Percentiles rank a stretch among this genome's conserved stretches.
These are phyloP conservation scores for Dilophus febrilis DNA, from an alignment of 2,888 invertebrate species.

Conservation along the genomic window DNA sequence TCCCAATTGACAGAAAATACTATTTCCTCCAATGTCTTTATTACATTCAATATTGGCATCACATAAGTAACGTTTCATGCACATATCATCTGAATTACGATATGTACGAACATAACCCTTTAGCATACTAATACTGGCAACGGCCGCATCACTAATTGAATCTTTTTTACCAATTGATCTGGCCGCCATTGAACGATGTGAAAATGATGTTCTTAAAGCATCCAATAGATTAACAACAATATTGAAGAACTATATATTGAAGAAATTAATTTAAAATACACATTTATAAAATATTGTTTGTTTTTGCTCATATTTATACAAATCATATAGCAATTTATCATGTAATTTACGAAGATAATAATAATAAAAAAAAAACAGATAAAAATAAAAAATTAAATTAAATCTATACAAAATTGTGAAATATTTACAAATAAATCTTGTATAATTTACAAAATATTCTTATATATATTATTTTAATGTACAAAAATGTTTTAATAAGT, in stretches of 20 bases:
- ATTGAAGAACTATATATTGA: slow-evolving; percentile 57
- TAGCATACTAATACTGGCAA: slow-evolving; percentile 74
- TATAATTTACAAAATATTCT: too few relatives aligned
- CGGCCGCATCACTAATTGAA: slow-evolving; percentile 75
- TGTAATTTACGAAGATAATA: too few relatives aligned
- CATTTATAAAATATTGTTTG: too few relatives aligned
- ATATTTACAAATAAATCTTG: not conserved
- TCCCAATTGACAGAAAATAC: slow-evolving; percentile 83
- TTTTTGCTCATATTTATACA: too few relatives aligned
- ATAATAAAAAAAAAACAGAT: too few relatives aligned
- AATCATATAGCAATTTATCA: too few relatives aligned
- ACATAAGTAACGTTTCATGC: slow-evolving; percentile 76
- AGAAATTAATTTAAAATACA: too few relatives aligned
- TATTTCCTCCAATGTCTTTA: slow-evolving; percentile 59
- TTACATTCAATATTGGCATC: slow-evolving; percentile 80
- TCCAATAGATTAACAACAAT: slow-evolving; percentile 82
- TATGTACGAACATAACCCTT: slow-evolving; percentile 77
- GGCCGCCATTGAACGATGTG: slow-evolving; percentile 72
- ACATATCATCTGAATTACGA: slow-evolving; percentile 59
- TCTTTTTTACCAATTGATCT: slow-evolving; percentile 73
- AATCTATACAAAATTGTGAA: not conserved
- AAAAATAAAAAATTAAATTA: not conserved
- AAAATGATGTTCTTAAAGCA: slow-evolving; percentile 82
- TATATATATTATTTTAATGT: not conserved
- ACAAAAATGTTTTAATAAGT: not conserved